Base-by-base conservation (phyloP, 23 tunicate species). In the Styela clava region DNA sequence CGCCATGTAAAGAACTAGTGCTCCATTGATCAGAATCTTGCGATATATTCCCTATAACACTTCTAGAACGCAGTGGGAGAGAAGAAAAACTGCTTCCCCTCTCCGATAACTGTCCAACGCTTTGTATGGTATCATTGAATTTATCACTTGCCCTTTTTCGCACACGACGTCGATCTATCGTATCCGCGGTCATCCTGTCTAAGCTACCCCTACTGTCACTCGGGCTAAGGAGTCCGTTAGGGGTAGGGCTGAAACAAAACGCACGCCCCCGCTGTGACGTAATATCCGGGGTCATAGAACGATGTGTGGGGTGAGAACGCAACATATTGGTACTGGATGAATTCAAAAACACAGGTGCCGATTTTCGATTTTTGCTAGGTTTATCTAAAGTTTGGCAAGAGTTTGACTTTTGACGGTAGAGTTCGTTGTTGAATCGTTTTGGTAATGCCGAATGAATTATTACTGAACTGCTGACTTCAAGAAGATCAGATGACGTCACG, bases 161-260 rank as follows among this genome's bases (percentile, higher is more conserved):
- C 1, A 76, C n/a, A 33, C 64, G 52, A 18, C 81, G n/a, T 22
- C 81, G 64, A 56, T 52, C 65, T 44, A 76, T 76, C 25, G 81
- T 33, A 56, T 76, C 81, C n/a, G 81, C 81, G 16, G 81, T 76
- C 64, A 76, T 44, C 22, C 33, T 23, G 52, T 76, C 81, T 56
- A 76, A 52, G 44, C 65, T 76, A 1, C 27, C 25, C 56, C 78
- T 73, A 23, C 51, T 2, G 33, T 56, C 37, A 26, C 31, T 56
- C 0, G 81, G 81, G 27, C 81, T 76, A 23, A 52, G 65, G 26
- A 52, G 65, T 22, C 33, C 27, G 31, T 52, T 44, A 27, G 27
- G 28, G 30, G 28, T 52, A 16, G 63, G 81, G 16, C 71, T 65
- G 77, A 28, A 21, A 5, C 24, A 31, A 30, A 5, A 2, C 5